Conservation (phyloP, 2,797 vertebrate species). For the Halcyon smyrnensis region DNA sequence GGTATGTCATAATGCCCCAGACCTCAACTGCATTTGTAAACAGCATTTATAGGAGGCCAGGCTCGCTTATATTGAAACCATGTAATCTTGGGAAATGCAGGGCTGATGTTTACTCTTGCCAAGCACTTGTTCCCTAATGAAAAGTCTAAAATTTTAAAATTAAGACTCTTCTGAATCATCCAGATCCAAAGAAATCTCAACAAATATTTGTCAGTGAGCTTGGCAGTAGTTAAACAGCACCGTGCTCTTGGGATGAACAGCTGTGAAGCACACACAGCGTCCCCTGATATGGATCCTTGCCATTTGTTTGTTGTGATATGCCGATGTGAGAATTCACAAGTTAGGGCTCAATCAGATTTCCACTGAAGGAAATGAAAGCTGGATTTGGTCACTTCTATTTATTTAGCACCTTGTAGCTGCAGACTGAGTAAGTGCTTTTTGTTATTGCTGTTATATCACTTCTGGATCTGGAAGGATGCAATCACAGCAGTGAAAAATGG, state of each 20-base stretch:
- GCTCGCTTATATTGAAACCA: background rate
- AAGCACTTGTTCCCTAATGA: background rate
- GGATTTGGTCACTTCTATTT: background rate
- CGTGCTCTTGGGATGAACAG: background rate
- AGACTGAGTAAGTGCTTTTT: background rate
- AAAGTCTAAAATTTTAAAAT: background rate
- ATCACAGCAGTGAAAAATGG: background rate
- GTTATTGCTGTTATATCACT: background rate
- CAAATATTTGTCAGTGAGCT: background rate
- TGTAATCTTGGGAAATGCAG: background rate
- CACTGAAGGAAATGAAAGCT: background rate
- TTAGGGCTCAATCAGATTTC: background rate
- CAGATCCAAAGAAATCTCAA: background rate
- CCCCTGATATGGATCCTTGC: background rate
- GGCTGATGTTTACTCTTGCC: background rate
- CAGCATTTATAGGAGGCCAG: background rate
- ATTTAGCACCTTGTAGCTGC: background rate
- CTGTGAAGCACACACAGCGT: accelerated
- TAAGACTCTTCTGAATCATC: background rate
- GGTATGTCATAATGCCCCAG: constrained; percentile 22
- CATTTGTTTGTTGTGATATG: background rate
- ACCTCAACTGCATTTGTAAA: background rate
- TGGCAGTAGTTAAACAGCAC: background rate
- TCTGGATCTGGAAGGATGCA: background rate
- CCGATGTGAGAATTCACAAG: background rate